phyloP scores from a whole-genome alignment of 2,797 vertebrate species.

The Trachops cirrhosus region DNA sequence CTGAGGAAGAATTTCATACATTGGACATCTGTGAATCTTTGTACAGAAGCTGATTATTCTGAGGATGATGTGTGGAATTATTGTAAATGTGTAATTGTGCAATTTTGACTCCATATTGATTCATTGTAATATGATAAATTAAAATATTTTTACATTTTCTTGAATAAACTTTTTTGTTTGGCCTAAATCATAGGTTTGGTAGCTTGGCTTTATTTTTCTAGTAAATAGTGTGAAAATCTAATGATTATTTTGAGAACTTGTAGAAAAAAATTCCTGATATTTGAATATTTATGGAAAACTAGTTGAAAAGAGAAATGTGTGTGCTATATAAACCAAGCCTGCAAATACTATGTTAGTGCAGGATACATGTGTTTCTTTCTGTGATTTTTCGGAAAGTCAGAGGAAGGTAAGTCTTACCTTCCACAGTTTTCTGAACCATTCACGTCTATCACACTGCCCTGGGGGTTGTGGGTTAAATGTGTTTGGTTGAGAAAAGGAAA shows the following conservation, averaged over 20 bases:
- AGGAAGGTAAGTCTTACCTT: neutral
- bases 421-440: neutral
- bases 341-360: neutral
- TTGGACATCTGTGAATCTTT: constrained; percentile 81
- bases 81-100: constrained; percentile 72
- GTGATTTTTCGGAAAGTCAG: neutral
- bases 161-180: constrained; percentile 32
- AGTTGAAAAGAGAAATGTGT: constrained; percentile 27
- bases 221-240: constrained; percentile 31
- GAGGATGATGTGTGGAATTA: constrained; percentile 65
- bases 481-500: neutral
- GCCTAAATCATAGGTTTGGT: constrained; percentile 46
- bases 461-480: neutral
- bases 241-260: constrained; percentile 21
- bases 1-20: constrained; percentile 79
- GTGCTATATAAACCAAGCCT: neutral
- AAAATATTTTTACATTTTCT: constrained; percentile 84
- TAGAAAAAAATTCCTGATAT: constrained; percentile 10
- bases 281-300: constrained; percentile 51
- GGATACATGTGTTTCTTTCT: neutral
- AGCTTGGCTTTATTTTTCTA: constrained; percentile 58
- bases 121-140: constrained; percentile 81
- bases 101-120: constrained; percentile 72
- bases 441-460: neutral
- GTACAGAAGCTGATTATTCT: constrained; percentile 80